Conservation (phyloP, 2,113 vertebrate genomes). For the Chelonoidis abingdonii region DNA sequence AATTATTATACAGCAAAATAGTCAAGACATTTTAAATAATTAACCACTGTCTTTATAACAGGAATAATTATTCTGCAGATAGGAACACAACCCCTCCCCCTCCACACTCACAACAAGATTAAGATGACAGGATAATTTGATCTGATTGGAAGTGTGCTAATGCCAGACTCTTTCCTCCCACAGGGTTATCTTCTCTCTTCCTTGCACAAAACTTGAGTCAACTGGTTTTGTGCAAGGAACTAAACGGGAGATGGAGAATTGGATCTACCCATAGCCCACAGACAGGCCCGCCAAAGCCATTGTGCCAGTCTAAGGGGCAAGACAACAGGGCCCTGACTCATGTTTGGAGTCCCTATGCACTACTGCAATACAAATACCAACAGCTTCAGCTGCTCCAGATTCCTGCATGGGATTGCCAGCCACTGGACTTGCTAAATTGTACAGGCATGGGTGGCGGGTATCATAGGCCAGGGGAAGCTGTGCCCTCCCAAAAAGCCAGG, state of each 20-base stretch:
- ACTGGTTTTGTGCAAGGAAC: background rate
- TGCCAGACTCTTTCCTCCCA: background rate
- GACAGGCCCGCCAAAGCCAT: rapidly evolving
- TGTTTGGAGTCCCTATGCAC: rapidly evolving
- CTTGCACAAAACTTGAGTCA: background rate
- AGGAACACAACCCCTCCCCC: slow-evolving; percentile 1
- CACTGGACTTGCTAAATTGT: background rate
- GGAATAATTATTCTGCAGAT: background rate
- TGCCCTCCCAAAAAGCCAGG: no score
- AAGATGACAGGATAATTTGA: background rate
- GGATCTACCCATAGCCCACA: background rate
- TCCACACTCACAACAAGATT: background rate
- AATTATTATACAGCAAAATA: slow-evolving; percentile 37
- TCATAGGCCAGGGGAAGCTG: no score
- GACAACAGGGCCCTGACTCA: rapidly evolving
- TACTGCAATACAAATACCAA: background rate
- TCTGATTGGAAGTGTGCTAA: background rate
- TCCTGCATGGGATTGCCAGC: background rate
- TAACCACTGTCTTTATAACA: background rate
- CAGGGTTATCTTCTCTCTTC: background rate
- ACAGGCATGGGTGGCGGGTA: background rate
- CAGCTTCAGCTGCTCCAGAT: background rate
- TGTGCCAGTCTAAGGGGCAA: background rate
- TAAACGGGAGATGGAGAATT: background rate
- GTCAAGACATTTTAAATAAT: slow-evolving; percentile 44